These are phyloP conservation scores for Parauchenoglanis ngamensis DNA, from an alignment of 2,797 vertebrate species.

Conservation along the genomic window DNA sequence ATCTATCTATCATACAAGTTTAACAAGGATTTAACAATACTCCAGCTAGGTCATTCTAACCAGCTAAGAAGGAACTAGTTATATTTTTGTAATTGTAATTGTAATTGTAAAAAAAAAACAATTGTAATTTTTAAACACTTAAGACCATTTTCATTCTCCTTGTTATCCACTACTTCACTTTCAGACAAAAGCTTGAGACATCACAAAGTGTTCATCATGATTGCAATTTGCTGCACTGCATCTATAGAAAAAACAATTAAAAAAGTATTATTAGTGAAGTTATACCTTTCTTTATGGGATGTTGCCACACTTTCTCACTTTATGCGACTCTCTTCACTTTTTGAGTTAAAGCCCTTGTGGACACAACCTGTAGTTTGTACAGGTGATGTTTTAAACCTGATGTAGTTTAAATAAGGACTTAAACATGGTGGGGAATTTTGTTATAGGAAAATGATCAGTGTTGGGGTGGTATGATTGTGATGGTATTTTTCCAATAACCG, in stretches of 20 bases:
- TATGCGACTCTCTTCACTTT: not conserved
- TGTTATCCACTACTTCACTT: not conserved
- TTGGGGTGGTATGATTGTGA: not conserved
- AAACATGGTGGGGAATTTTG: not conserved
- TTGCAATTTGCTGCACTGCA: conserved; percentile 1
- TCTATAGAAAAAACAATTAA: conserved; percentile 51
- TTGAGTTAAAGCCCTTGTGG: not conserved
- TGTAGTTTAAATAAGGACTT: not conserved
- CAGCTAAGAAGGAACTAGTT: not conserved
- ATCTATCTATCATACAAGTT: not conserved
- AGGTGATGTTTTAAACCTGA: too few relatives aligned
- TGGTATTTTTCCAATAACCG: not conserved
- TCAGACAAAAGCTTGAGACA: not conserved
- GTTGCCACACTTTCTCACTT: conserved; percentile 47
- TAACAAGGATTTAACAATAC: not conserved
- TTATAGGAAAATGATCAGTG: not conserved
- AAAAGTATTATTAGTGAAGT: conserved; percentile 46
- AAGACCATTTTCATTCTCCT: not conserved
- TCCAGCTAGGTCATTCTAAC: not conserved
- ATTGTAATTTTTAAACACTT: too few relatives aligned
- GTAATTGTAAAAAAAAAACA: not conserved
- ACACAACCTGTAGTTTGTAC: not conserved
- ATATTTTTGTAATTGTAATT: not conserved
- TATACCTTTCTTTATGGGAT: conserved; percentile 36
- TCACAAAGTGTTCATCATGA: not conserved